These are phyloP conservation scores for Coenonympha arcania DNA, from an alignment of 2,888 invertebrate species.

Conservation along the genomic window DNA sequence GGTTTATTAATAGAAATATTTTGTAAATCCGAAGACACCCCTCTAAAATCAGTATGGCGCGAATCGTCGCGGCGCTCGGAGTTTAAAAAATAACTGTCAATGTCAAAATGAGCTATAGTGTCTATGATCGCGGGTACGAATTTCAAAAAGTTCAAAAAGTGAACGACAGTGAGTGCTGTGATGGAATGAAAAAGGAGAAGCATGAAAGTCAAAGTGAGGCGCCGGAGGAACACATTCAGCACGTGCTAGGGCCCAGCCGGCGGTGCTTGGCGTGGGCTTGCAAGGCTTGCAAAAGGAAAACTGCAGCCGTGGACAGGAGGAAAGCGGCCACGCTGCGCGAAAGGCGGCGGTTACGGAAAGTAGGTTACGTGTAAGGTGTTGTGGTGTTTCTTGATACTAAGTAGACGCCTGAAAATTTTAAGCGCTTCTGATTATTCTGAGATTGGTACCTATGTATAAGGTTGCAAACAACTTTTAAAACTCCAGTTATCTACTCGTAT, in stretches of 20 bases:
- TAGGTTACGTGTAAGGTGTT: no score
- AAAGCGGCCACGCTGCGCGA: constrained; percentile 98
- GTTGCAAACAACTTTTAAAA: no score
- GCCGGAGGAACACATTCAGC: constrained; percentile 62
- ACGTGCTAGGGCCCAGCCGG: constrained; percentile 74
- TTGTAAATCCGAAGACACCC: constrained; percentile 65
- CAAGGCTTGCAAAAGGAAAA: constrained; percentile 97
- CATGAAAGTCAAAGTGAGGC: constrained; percentile 39
- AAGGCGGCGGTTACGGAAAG: constrained; percentile 92
- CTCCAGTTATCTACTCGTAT: no score
- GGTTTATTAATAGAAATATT: constrained; percentile 48
- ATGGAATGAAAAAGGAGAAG: constrained; percentile 50
- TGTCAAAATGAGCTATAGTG: constrained; percentile 51
- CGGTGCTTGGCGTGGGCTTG: constrained; percentile 97
- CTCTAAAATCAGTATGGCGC: constrained; percentile 61
- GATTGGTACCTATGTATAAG: no score
- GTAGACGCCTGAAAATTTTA: not conserved
- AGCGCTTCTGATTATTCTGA: not conserved
- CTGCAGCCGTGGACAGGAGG: constrained; percentile 93
- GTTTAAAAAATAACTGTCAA: constrained; percentile 21
- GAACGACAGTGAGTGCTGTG: constrained; percentile 43
- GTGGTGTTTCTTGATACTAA: no score
- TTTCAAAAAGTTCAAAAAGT: constrained; percentile 43
- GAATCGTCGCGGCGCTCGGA: constrained; percentile 56
- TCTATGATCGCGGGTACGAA: constrained; percentile 47